phyloP scores from a whole-genome alignment of 2,797 vertebrate genomes.

The Myoxocephalus aenaeus region DNA sequence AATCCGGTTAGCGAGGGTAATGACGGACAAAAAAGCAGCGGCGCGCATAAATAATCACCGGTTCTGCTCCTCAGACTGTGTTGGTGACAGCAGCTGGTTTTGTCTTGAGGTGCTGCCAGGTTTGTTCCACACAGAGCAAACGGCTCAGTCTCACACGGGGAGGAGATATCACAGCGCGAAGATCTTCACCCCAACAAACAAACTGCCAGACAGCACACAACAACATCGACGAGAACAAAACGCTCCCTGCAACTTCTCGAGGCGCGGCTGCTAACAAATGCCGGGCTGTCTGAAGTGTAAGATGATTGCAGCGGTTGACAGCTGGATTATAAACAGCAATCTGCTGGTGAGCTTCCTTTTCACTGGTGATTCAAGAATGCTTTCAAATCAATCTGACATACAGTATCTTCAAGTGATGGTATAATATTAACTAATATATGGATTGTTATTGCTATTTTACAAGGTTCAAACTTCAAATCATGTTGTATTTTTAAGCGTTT shows the following conservation, averaged over 20 bases:
- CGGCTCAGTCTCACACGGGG: conserved; percentile 12
- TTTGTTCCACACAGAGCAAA: conserved; percentile 19
- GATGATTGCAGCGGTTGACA: not conserved
- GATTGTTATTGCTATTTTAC: not conserved
- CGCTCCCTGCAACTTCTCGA: not conserved
- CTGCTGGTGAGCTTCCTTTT: not conserved
- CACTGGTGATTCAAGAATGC: not conserved
- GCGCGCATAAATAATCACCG: conserved; percentile 43
- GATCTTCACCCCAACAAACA: conserved; percentile 1
- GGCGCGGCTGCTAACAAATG: not conserved
- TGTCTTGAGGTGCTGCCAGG: conserved; percentile 19
- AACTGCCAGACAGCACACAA: not conserved
- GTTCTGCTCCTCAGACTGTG: conserved; percentile 14
- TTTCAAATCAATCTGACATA: not conserved
- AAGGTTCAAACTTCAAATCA: not conserved
- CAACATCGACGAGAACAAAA: conserved; percentile 25
- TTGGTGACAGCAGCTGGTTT: conserved; percentile 29
- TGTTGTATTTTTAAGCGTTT: not conserved
- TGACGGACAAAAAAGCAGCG: conserved; percentile 41
- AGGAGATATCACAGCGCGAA: conserved; percentile 20
- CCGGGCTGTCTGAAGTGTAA: not conserved
- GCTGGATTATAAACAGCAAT: not conserved
- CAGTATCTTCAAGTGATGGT: not conserved
- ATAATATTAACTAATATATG: not conserved
- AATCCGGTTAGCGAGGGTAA: conserved; percentile 33